Percentiles rank a stretch among this genome's conserved stretches.
phyloP scores from a whole-genome alignment of 2,888 invertebrate genomes.

The Amaurobius ferox region DNA sequence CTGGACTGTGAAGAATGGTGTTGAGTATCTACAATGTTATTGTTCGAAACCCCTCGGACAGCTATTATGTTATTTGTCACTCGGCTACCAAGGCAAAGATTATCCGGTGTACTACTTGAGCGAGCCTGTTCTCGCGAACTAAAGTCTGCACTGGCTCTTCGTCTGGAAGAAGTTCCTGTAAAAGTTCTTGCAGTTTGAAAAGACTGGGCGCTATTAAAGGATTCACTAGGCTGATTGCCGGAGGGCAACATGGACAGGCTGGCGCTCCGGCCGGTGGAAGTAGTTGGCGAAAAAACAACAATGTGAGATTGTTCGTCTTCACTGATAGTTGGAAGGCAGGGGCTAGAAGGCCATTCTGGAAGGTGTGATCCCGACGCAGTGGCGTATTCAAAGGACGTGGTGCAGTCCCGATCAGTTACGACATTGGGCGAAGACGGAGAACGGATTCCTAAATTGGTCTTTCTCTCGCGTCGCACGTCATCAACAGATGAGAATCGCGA shows the following conservation, averaged over 20 bases:
- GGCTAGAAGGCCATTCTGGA: constrained; percentile 68
- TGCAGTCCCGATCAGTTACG: constrained; percentile 21
- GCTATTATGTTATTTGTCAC: not conserved
- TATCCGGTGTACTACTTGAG: constrained; percentile 5
- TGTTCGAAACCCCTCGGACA: not conserved
- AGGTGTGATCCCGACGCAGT: constrained; percentile 10
- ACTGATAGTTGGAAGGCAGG: constrained; percentile 66
- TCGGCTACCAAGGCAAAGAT: not conserved
- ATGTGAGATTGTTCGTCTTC: constrained; percentile 58
- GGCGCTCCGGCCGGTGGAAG: constrained; percentile 40
- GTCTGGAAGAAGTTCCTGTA: not conserved
- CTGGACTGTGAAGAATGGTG: constrained; percentile 49
- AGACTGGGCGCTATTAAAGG: not conserved
- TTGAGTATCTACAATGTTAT: not conserved
- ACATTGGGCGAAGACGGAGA: constrained; percentile 50
- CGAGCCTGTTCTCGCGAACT: not conserved
- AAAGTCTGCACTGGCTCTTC: not conserved
- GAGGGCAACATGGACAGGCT: constrained; percentile 49
- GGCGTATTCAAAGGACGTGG: constrained; percentile 20
- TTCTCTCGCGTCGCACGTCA: constrained; percentile 14
- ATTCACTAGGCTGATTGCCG: not conserved
- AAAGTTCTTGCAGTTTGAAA: not conserved
- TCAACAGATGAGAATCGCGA: constrained; percentile 27
- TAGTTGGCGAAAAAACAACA: not conserved
- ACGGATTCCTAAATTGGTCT: constrained; percentile 9